Percentiles rank a stretch among this genome's conserved stretches.
Evolutionary conservation across 2,888 invertebrate genomes (phyloP).

Genomic region (Thymelicus lineola): DNA sequence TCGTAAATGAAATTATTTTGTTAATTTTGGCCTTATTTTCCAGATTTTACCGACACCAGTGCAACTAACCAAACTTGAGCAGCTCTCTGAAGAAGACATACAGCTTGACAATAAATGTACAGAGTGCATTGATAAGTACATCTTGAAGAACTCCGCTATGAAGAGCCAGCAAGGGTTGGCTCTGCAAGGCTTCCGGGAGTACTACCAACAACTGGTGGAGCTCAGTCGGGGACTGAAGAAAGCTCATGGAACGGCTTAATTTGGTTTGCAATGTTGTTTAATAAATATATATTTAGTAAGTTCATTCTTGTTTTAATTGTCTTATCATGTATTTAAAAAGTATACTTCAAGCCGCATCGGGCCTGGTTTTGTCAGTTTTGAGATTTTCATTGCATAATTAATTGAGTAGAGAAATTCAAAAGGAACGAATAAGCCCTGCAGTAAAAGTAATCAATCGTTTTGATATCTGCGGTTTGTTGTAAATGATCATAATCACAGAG

Average conservation of each 20-base stretch:
- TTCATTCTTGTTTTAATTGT: slow-evolving; percentile 39
- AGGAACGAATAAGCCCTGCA: no score
- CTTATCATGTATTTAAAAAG: neutral
- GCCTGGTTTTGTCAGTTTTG: no score
- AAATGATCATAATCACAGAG: no score
- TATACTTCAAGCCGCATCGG: no score
- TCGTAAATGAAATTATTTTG: neutral
- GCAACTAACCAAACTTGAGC: slow-evolving; percentile 71
- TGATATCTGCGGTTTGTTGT: no score
- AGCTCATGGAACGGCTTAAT: slow-evolving; percentile 86
- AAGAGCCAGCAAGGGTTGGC: slow-evolving; percentile 89
- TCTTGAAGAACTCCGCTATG: slow-evolving; percentile 86
- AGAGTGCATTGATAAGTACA: slow-evolving; percentile 86
- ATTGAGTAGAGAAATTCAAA: no score
- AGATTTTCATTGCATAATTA: no score
- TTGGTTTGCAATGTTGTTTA: slow-evolving; percentile 46
- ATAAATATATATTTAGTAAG: slow-evolving; percentile 61
- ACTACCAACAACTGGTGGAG: slow-evolving; percentile 85
- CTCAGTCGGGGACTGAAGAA: slow-evolving; percentile 86
- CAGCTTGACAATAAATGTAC: slow-evolving; percentile 83
- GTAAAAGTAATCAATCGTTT: no score
- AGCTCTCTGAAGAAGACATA: slow-evolving; percentile 81
- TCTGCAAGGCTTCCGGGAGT: slow-evolving; percentile 89
- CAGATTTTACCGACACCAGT: slow-evolving; percentile 75
- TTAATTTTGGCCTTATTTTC: slow-evolving; percentile 39